Evolutionary conservation across 2,113 vertebrate species (phyloP).

Genomic region (Motacilla alba): DNA sequence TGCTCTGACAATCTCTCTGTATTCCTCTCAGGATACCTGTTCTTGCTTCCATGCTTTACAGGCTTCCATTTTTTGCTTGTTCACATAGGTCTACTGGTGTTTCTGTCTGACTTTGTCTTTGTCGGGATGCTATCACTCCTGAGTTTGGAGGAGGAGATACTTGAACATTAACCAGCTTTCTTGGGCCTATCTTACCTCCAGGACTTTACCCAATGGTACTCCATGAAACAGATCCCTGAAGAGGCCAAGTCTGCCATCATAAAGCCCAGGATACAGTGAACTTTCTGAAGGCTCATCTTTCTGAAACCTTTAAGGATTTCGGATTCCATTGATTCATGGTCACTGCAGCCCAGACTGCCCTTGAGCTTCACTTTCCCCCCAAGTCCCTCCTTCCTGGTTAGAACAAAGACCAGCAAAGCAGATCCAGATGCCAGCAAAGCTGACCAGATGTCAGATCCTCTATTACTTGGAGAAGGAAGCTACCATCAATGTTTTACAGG

Average conservation of each 20-base stretch:
- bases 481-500: neutral
- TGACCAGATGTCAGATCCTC: neutral
- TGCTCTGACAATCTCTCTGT: neutral
- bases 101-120: neutral
- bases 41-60: neutral
- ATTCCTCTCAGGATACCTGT: neutral
- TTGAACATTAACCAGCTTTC: neutral
- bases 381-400: neutral
- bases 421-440: neutral
- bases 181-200: neutral
- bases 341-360: neutral
- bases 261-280: neutral
- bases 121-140: neutral
- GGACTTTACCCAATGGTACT: neutral
- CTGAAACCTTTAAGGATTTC: neutral
- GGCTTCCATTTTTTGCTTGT: neutral
- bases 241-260: neutral
- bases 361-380: neutral
- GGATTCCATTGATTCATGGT: neutral
- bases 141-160: neutral
- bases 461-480: neutral
- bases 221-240: neutral
- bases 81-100: neutral
- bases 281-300: neutral
- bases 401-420: neutral